Base-by-base conservation (phyloP, 1,140 invertebrate genomes). In the Adelges cooleyi region DNA sequence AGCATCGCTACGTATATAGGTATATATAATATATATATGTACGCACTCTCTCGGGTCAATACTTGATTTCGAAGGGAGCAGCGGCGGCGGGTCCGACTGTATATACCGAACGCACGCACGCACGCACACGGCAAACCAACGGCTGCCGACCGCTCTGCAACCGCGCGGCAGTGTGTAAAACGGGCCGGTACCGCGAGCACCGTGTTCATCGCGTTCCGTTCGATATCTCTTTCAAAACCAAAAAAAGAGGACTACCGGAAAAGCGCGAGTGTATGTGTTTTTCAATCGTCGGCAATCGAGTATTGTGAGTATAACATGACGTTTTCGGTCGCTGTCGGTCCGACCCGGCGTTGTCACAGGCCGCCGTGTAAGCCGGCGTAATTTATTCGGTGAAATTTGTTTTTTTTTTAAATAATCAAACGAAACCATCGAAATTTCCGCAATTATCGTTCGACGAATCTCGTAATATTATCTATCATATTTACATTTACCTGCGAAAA, bases 1-100 rank as follows among this genome's bases (percentile, higher is more conserved):
- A 33, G 29, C 29, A 33, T 33, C 5, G 29, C 29, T 33, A 33
- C 11, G 29, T 33, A 11, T 33, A 33, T 11, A 11, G 5, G 5
- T 11, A 11, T 33, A 11, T 33, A 11, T 33, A n/a, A 33, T 33
- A 33, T 33, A 33, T 11, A 33, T 33, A 6, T 17, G 40, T 48
- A 48, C 56, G 56, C 56, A 48, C 54, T 59, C 54, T 59, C 54
- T 48, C 40, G 56, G 56, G 56, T 62, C 56, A 48, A 62, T 62
- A 62, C 56, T 62, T 62, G 56, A 62, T 62, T 48, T 25, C 42
- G 25, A 62, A 62, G 56, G 56, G 56, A 62, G 56, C 42, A 17
- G 18, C 38, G 56, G 56, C 54, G 54, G 54, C 56, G 56, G 56
- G 54, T 59, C 54, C 54, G n/a, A 59, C 40, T 17, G 22, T 33